Evolutionary conservation across 2,888 invertebrate species (phyloP).

Genomic region (Dromius quadrimaculatus): DNA sequence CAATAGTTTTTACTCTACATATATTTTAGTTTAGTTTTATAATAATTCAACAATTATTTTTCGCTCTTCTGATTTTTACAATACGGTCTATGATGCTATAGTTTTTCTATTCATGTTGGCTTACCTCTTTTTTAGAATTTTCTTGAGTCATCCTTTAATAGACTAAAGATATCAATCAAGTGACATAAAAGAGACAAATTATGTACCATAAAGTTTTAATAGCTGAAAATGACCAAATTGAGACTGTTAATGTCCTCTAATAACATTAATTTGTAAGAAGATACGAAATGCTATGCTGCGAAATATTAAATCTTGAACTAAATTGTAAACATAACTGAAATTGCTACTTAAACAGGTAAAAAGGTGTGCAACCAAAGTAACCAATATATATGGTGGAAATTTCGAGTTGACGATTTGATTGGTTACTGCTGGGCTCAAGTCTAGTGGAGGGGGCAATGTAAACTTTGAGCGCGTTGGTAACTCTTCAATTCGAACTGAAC

Average conservation of each 20-base stretch:
- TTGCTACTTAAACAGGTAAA: conserved; percentile 39
- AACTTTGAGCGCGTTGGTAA: conserved; percentile 30
- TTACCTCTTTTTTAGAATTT: no score
- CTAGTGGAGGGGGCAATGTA: conserved; percentile 34
- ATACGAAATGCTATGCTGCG: conserved; percentile 19
- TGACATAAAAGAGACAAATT: conserved; percentile 14
- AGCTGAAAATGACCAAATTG: conserved; percentile 34
- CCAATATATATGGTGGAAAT: conserved; percentile 28
- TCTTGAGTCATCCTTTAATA: neutral
- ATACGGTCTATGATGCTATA: no score
- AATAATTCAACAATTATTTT: no score
- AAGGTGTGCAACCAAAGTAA: conserved; percentile 34
- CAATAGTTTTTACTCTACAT: no score
- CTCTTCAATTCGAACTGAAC: conserved; percentile 27
- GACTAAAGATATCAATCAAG: conserved; percentile 3
- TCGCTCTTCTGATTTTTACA: no score
- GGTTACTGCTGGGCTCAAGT: neutral
- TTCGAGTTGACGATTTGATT: conserved; percentile 21
- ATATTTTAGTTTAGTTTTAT: no score
- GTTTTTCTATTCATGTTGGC: no score
- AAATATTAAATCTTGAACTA: conserved; percentile 35
- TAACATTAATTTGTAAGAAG: conserved; percentile 26
- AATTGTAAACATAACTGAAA: conserved; percentile 35
- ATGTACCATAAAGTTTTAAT: conserved; percentile 25
- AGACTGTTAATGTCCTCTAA: conserved; percentile 25